Base-by-base conservation (phyloP, 1,140 invertebrate species). In the Rhizoglyphus robini region DNA sequence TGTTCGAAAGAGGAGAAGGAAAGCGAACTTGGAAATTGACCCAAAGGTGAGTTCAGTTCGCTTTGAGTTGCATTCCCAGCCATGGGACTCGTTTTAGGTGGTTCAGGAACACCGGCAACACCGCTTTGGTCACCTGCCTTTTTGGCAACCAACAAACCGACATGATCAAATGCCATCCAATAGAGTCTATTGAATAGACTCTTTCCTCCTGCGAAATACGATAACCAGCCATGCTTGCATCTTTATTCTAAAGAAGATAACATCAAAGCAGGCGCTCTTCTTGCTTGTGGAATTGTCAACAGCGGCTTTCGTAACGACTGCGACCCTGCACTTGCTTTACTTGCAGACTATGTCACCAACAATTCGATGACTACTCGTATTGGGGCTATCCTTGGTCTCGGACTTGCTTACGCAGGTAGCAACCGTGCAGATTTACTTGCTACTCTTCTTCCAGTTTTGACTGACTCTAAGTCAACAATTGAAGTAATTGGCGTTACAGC, bases 231-330 rank as follows among this genome's bases (percentile, higher is more conserved):
- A 99, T 18, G 94, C 91, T 0, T 92, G 76, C 99, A 98, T 75
- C 78, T 99, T 0, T 99, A 99, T 74, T 95, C 94, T 0, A 86
- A 90, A 0, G 95, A 99, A 73, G 94, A 99, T 74, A 84, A 84
- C 72, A 85, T 88, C 63, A 98, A 98, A 79, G 92, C 95, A 2
- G 96, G 96, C 29, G 95, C 95, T 0, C 77, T 99, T 4, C 75
- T 99, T 3, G 96, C 96, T 4, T 92, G 96, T 74, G 96, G 96
- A 58, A 93, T 99, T 67, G 94, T 99, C 1, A 99, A 96, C 74
- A 95, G 91, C 76, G 95, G 96, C 27, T 94, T 99, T 0, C 82
- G 91, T 31, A 98, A 99, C 77, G 96, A 99, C 73, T 98, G 95
- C 75, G 96, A 99, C 79, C 96, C 96, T 8, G 96, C 96, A 0